Evolutionary conservation across 2,797 vertebrate genomes (phyloP).

Genomic region (Rhinogobio ventralis): DNA sequence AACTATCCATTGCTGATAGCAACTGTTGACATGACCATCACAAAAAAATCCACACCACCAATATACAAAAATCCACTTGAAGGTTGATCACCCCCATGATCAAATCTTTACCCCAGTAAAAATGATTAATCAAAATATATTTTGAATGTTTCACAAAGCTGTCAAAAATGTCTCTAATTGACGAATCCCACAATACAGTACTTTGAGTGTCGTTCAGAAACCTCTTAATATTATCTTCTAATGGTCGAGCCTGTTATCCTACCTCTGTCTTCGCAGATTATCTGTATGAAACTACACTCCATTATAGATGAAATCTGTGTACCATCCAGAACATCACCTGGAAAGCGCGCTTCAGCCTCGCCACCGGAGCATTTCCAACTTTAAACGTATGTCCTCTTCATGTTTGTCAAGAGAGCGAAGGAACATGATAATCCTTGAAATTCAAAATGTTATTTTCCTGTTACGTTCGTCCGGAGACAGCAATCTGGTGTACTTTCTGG

Average conservation of each 20-base stretch:
- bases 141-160: not conserved
- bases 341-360: not conserved
- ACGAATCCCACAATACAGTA: not conserved
- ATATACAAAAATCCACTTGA: not conserved
- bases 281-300: not conserved
- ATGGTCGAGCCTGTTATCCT: not conserved
- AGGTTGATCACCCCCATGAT: not conserved
- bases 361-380: not conserved
- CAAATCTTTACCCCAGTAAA: not conserved
- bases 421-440: not conserved
- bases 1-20: not conserved
- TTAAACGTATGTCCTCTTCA: slow-evolving; percentile 1
- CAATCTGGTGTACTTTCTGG: slow-evolving; percentile 7
- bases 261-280: not conserved
- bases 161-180: not conserved
- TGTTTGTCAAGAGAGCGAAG: not conserved
- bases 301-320: not conserved
- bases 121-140: not conserved
- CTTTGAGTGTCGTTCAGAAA: not conserved
- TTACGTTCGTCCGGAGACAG: not conserved
- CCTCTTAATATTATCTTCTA: not conserved
- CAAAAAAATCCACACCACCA: not conserved
- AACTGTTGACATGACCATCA: not conserved
- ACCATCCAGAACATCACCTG: slow-evolving; percentile 19
- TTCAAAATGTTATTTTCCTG: not conserved